Evolutionary conservation across 35 echinoderm and acorn worm species (phyloP).

Genomic region (Patiria miniata): DNA sequence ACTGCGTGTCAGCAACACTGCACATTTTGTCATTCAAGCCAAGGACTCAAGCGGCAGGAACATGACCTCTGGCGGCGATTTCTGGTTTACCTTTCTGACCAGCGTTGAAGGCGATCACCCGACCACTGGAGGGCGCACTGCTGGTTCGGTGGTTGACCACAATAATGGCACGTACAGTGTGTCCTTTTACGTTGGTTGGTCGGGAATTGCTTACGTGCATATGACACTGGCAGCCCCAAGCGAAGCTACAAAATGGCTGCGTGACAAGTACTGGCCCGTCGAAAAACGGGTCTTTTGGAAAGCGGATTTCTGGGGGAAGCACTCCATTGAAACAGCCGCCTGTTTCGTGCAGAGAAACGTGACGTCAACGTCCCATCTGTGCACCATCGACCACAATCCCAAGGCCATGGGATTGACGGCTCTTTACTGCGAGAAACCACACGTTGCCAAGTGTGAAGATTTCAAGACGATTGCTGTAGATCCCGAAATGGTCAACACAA

Average conservation of each 20-base stretch:
- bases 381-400: not conserved
- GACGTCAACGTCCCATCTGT: not conserved
- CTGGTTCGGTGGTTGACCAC: conserved; percentile 33
- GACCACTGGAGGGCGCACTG: not conserved
- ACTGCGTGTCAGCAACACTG: not conserved
- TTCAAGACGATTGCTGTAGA: not conserved
- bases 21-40: conserved; percentile 22
- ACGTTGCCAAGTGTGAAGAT: not conserved
- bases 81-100: conserved; percentile 31
- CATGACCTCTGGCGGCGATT: conserved; percentile 24
- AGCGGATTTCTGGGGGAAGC: not conserved
- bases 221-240: conserved; percentile 34
- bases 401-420: conserved; percentile 6
- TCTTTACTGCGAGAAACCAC: conserved; percentile 1
- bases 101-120: not conserved
- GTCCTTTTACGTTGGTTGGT: conserved; percentile 37
- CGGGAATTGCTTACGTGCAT: conserved; percentile 11
- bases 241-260: conserved; percentile 8
- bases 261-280: not conserved
- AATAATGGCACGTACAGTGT: conserved; percentile 49
- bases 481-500: not conserved
- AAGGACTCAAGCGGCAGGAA: not conserved
- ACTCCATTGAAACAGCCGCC: not conserved
- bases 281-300: not conserved
- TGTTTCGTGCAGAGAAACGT: not conserved